These are phyloP conservation scores for Orbicella faveolata DNA, from an alignment of 64 coral and sea anemone genomes.

Conservation along the genomic window DNA sequence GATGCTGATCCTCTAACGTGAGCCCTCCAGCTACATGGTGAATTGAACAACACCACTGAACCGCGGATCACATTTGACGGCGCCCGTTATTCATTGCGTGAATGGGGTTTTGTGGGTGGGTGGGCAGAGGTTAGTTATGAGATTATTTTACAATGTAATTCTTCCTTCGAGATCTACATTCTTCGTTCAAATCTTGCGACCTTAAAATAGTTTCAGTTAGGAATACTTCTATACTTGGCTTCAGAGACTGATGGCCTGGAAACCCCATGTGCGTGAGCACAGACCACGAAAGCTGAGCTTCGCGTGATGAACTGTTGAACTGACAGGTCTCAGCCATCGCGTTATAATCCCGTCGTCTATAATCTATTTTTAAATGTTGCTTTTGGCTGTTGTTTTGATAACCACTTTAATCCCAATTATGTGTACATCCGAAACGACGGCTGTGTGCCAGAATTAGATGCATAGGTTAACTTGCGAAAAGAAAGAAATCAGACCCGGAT, in stretches of 20 bases:
- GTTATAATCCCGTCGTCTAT: neutral
- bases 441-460: neutral
- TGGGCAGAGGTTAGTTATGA: too few relatives aligned
- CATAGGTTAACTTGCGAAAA: neutral
- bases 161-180: too few relatives aligned
- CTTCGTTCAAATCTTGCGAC: too few relatives aligned
- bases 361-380: neutral
- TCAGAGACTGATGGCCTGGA: too few relatives aligned
- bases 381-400: neutral
- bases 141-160: too few relatives aligned
- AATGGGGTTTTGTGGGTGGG: too few relatives aligned
- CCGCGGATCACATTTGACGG: too few relatives aligned
- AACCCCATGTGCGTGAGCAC: neutral
- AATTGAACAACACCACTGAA: too few relatives aligned
- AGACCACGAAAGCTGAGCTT: neutral
- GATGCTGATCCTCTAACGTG: too few relatives aligned
- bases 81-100: too few relatives aligned
- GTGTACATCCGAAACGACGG: neutral
- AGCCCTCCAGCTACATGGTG: too few relatives aligned
- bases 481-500: neutral
- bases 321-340: neutral
- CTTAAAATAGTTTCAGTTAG: neutral
- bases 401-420: neutral
- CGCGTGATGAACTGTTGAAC: conserved; percentile 1
- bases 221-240: neutral